Base-by-base conservation (phyloP, 2,797 vertebrate species). In the Chloroceryle inda region DNA sequence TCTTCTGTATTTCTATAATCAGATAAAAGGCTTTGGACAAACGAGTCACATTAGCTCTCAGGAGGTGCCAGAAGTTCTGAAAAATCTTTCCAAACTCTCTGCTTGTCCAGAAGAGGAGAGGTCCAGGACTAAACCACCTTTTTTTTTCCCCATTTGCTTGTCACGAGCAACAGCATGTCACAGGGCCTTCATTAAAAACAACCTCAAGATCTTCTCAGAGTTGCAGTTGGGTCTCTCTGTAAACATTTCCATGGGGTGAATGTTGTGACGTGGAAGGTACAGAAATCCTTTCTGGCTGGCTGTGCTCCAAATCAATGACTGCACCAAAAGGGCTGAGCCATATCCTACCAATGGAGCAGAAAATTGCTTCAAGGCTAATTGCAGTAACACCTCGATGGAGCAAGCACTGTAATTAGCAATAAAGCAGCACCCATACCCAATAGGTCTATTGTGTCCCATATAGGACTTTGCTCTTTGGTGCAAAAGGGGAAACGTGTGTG, bases 341-440 rank as follows among this genome's bases (percentile, higher is more conserved):
- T 66, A 56, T 71, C 94, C 92, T 85, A 59, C 85, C 97, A 97
- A 79, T 40, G 94, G 94, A 97, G 95, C 97, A 97, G 95, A 97
- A 97, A 96, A 97, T 97, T 92, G 95, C 94, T 97, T 59, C 96
- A 93, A 96, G 96, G 95, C 95, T 92, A 68, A 72, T 84, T 21
- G 94, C 96, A 94, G 95, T 45, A 89, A 52, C 95, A 92, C 94
- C 94, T 94, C 67, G 37, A 85, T n/a, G 6, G 69, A 59, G 86
- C 85, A 75, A 84, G 59, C 45, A 22, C 73, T 78, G 94, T 23
- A 94, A 95, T 95, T 84, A 94, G 96, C 90, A 62, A 26, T 22
- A 85, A 81, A 92, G 92, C 92, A 79, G 84, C 79, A 85, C 86
- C 96, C 93, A 79, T 53, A 88, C 88, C 97, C 96, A 96, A 67